Conservation (phyloP, 2,113 vertebrate genomes). For the Rhodinocichla rosea region DNA sequence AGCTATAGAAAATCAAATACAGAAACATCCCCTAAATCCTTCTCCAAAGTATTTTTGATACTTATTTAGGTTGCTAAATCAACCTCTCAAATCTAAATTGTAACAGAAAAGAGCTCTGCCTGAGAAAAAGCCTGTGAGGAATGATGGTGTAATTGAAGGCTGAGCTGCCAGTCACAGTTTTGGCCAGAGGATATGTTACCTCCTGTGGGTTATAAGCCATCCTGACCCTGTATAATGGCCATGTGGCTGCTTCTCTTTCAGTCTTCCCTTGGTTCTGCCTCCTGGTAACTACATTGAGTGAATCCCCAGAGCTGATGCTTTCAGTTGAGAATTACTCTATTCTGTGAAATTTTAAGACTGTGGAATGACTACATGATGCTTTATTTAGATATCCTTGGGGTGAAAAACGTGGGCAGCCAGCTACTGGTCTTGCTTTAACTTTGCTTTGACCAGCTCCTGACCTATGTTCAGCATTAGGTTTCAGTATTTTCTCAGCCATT, state of each 20-base stretch:
- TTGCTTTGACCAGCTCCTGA: background rate
- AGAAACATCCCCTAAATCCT: background rate
- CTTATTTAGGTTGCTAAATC: background rate
- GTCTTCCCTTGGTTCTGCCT: background rate
- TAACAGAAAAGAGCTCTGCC: background rate
- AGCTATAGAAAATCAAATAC: background rate
- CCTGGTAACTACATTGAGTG: background rate
- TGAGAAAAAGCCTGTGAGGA: background rate
- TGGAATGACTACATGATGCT: background rate
- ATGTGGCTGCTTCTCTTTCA: background rate
- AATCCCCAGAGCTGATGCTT: too few species aligned
- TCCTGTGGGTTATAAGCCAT: background rate
- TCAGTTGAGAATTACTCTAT: background rate
- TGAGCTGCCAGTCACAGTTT: background rate
- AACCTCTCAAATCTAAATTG: background rate
- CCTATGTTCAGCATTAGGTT: background rate
- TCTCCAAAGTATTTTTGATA: background rate
- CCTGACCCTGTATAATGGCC: background rate
- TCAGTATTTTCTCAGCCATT: background rate
- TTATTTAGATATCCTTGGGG: background rate
- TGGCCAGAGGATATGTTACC: background rate
- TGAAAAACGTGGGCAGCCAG: background rate
- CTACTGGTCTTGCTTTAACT: background rate
- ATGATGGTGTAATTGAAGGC: background rate
- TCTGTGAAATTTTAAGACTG: background rate